Base-by-base conservation (phyloP, 2,113 vertebrate species). In the Xiphorhynchus elegans region DNA sequence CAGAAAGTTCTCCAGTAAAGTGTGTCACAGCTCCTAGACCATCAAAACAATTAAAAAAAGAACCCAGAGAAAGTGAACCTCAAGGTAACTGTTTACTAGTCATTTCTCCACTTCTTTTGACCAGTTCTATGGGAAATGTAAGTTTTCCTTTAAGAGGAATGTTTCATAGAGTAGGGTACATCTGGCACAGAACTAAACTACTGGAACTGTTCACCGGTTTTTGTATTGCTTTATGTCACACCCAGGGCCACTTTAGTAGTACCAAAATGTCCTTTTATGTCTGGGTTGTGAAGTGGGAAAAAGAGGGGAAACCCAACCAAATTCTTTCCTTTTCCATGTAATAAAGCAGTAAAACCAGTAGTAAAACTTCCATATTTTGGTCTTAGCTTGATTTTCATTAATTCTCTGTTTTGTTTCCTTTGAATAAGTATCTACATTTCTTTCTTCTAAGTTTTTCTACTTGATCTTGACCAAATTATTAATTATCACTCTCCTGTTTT, bases 1-100 rank as follows among this genome's bases (percentile, higher is more conserved):
- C 98, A 78, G 98, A 97, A 95, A 97, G 74, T 78, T 98, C 73
- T 86, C 94, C 97, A 52, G 20, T 97, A 60, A 98, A 98, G 90
- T 93, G 56, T 74, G 62, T 87, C 78, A 67, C 88, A 84, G 64
- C 90, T 93, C 80, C 97, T 92, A 81, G 92, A 86, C 88, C 88
- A 66, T 72, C 85, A 49, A 97, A 96, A 94, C 96, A 97, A 87
- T 76, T 95, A 2, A 98, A 96, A 94, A 96, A 95, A 92, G 95
- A 97, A 70, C 60, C 85, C 9, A 89, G 39, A 91, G 98, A 98
- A 84, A 97, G 35, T 91, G 97, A 96, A 86, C 88, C 93, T 96
- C 92, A 97, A 98, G 98, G 98, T 98, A 98, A 97, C 6, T 40
- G 23, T 52, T 26, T 62, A 3, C 29, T 87, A 12, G 21, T 40